Evolutionary conservation across 1,140 invertebrate species (phyloP).

Genomic region (Orussus abietinus): DNA sequence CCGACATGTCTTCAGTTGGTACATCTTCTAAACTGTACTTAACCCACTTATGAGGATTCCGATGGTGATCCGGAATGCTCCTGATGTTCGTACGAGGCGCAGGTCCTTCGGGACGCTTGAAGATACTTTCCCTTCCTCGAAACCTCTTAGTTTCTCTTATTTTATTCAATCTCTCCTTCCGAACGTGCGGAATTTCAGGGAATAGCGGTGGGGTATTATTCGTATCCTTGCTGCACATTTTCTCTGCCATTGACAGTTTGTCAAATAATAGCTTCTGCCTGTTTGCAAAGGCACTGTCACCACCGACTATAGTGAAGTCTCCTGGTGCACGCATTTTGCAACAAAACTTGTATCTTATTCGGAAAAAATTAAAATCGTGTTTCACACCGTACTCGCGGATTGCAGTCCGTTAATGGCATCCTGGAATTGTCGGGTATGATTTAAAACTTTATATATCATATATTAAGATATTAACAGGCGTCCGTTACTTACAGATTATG

Average conservation of each 20-base stretch:
- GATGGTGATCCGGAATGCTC: slow-evolving; percentile 64
- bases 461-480: too few species aligned
- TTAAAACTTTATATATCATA: too few species aligned
- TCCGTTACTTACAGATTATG: too few species aligned
- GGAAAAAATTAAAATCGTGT: too few species aligned
- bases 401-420: too few species aligned
- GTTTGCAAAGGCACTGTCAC: slow-evolving; percentile 21
- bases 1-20: slow-evolving; percentile 66
- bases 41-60: slow-evolving; percentile 73
- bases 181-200: too few species aligned
- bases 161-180: too few species aligned
- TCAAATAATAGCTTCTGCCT: slow-evolving; percentile 47
- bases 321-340: too few species aligned
- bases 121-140: slow-evolving; percentile 72
- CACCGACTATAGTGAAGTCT: too few species aligned
- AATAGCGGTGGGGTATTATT: slow-evolving; percentile 15
- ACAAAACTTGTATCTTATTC: too few species aligned
- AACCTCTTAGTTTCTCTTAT: slow-evolving; percentile 28
- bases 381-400: too few species aligned
- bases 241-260: slow-evolving; percentile 36
- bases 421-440: too few species aligned
- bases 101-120: slow-evolving; percentile 65
- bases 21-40: slow-evolving; percentile 73
- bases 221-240: slow-evolving; percentile 30
- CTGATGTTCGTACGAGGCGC: slow-evolving; percentile 54